Conservation (phyloP, 2,888 invertebrate species). For the Sarcophaga caerulescens region DNA sequence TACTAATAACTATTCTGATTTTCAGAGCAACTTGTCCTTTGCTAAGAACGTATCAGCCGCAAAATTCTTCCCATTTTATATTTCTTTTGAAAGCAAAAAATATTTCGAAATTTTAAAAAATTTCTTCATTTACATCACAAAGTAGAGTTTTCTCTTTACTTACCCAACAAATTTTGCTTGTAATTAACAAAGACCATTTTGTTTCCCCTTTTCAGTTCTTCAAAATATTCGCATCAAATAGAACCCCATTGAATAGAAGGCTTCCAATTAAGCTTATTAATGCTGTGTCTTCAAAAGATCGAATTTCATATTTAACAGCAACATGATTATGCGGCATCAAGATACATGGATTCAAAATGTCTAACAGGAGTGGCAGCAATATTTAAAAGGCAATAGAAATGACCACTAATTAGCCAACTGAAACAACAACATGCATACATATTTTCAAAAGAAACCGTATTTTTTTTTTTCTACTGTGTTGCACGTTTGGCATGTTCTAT, state of each 20-base stretch:
- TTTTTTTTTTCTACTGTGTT: neutral
- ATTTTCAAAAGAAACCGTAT: constrained; percentile 17
- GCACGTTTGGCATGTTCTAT: constrained; percentile 39
- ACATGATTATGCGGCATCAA: neutral
- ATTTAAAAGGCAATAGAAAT: neutral
- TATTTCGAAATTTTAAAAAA: no score
- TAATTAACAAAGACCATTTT: no score
- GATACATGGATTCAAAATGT: neutral
- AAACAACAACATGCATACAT: constrained; percentile 51
- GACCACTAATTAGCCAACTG: constrained; percentile 60
- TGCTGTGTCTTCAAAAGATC: neutral
- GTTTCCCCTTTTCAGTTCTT: neutral
- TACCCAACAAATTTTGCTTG: no score
- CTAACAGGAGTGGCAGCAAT: neutral
- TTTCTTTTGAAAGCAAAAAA: no score
- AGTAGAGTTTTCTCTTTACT: no score
- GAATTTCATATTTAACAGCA: constrained; percentile 3
- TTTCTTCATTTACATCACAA: no score
- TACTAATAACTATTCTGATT: no score
- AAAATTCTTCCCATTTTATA: no score
- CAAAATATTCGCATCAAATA: neutral
- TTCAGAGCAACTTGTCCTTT: no score
- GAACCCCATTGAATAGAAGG: neutral
- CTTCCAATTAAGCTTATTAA: neutral
- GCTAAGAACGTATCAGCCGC: no score